These are phyloP conservation scores for Zosterops hypoxanthus DNA, from an alignment of 2,113 vertebrate genomes.

Conservation along the genomic window DNA sequence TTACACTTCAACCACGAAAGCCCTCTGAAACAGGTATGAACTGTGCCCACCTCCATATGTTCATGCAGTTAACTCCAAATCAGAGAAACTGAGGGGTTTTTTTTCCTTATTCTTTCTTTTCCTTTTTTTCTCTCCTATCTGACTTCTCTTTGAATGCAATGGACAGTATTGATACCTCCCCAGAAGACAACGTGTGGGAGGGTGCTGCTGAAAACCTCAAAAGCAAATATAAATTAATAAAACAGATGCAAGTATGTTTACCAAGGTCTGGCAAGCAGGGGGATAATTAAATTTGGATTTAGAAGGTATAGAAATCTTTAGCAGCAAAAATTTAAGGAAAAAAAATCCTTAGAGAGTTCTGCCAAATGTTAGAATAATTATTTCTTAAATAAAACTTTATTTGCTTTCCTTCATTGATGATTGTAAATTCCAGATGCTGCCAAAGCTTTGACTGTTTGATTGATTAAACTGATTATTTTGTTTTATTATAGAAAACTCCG, in stretches of 20 bases:
- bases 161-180: not conserved
- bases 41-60: conserved; percentile 8
- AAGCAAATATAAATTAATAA: not conserved
- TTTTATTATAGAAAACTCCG: not conserved
- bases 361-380: not conserved
- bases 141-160: not conserved
- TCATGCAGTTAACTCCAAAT: not conserved
- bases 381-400: not conserved
- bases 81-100: not conserved
- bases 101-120: not conserved
- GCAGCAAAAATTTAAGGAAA: not conserved
- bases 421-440: not conserved
- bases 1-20: not conserved
- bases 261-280: not conserved
- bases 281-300: conserved; percentile 34
- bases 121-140: not conserved
- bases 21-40: not conserved
- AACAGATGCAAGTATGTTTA: not conserved
- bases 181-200: not conserved
- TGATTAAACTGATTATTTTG: not conserved
- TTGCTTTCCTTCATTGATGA: not conserved
- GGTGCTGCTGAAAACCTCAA: not conserved
- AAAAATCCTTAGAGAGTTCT: not conserved
- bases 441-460: not conserved
- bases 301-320: not conserved